phyloP scores from a whole-genome alignment of 1,140 invertebrate genomes.

The Drosophila truncata region DNA sequence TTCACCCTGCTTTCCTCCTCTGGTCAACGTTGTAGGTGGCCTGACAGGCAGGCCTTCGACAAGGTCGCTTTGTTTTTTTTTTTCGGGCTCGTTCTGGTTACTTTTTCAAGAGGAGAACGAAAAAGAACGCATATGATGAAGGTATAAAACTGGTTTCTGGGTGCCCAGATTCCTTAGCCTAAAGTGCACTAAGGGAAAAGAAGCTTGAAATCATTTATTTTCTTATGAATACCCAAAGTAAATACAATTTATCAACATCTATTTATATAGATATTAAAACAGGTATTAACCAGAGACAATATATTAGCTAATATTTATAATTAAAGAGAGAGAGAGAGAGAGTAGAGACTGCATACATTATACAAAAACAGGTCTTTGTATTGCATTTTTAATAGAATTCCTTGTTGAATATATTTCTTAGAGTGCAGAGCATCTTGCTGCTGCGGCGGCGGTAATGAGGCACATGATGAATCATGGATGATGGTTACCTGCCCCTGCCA shows the following conservation, averaged over 20 bases:
- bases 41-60: conserved; percentile 53
- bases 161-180: conserved; percentile 1
- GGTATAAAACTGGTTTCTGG: conserved; percentile 32
- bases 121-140: conserved; percentile 2
- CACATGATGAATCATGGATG: conserved; percentile 57
- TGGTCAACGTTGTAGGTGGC: conserved; percentile 46
- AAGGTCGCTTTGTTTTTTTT: conserved; percentile 52
- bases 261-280: background rate
- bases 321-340: background rate
- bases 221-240: background rate
- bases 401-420: conserved; percentile 1
- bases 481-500: conserved; percentile 30
- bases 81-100: conserved; percentile 5
- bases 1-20: conserved; percentile 1
- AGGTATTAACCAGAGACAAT: too few relatives aligned
- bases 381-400: background rate
- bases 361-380: conserved; percentile 9
- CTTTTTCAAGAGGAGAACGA: conserved; percentile 3
- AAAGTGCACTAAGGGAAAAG: conserved; percentile 6
- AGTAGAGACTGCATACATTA: background rate
- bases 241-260: conserved; percentile 1
- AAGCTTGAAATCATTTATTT: background rate
- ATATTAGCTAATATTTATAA: background rate
- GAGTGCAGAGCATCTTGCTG: conserved; percentile 40
- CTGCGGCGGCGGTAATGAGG: conserved; percentile 51